Base-by-base conservation (phyloP, 2,113 vertebrate species). In the Thinocorus orbignyianus region DNA sequence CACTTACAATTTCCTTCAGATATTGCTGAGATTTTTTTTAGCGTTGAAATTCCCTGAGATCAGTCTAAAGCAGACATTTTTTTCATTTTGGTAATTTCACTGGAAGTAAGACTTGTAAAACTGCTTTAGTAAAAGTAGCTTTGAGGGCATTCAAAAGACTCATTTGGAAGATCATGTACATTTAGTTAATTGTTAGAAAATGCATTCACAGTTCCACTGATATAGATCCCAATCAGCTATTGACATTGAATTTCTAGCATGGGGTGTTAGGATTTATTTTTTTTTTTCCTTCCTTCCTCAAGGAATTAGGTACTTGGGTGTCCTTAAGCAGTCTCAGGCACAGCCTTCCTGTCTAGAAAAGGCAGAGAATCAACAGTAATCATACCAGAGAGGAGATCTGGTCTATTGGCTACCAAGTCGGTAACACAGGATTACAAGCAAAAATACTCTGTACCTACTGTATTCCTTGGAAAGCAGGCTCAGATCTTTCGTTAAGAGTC, bases 301-400 rank as follows among this genome's bases (percentile, higher is more conserved):
- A 58, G 28, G 20, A 80, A 33, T 20, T 11, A 42, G 62, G 35
- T 1, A 10, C 51, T 42, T 51, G 39, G 5, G 11, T 49, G 22
- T 64, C 28, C 11, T 89, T 39, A 30, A 60, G 8, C 37, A 86
- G n/a, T n/a, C 12, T 57, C 6, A 54, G 19, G 42, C 13, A n/a
- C 13, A 61, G 3, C 0, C 5, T 49, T 65, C 73, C n/a, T 60
- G 3, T 13, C 18, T 55, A n/a, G 42, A 64, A 81, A 33, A 72
- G 13, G 8, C 4, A 10, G 7, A 13, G 13, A 5, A 2, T 3
- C 58, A 72, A 19, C 13, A 33, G 23, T 39, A 31, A 10, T 46
- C 0, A 0, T 39, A 46, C 2, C 7, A 68, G 20, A 22, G 11
- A 10, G 17, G 60, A 78, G n/a, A 46, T 39, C 15, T 71, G 28